Base-by-base conservation (phyloP, 2,113 vertebrate genomes). In the Notarius lentiginosus region DNA sequence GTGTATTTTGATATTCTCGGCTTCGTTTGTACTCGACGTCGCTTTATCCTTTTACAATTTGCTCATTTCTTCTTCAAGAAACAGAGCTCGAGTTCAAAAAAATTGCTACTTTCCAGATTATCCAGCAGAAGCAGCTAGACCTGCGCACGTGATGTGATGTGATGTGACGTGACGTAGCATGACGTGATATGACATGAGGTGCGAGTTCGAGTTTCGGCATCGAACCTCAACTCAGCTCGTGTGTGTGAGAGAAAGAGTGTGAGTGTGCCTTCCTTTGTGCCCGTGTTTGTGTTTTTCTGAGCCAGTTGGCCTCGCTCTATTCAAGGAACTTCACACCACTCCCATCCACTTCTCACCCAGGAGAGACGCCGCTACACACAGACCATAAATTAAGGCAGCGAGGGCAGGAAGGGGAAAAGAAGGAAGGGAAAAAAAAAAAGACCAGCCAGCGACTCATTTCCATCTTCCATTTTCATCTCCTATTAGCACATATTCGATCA, bases 261-360 rank as follows among this genome's bases (percentile, higher is more conserved):
- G 72, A 70, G n/a, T 18, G 79, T 77, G 30, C 80, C 80, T 70
- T 83, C 14, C 87, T 83, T 72, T 84, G 27, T 88, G 66, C 68
- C 55, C 9, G 14, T 79, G 83, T 82, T 82, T 94, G 93, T 92
- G 89, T 75, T 75, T 79, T 94, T 91, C 91, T 91, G 89, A 93
- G 93, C 92, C 91, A 92, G 93, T 94, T 95, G 93, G 91, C 91
- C 92, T 41, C 91, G 88, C 91, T 94, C 94, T 92, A 93, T 95
- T 95, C 94, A 94, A 82, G 90, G 90, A 90, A 92, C 93, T 94
- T 94, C 94, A 94, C 93, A 94, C 93, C 93, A 92, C 92, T 93
- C 93, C 93, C 92, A 94, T 93, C 94, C 94, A 94, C 93, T 95
- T 95, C 94, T 94, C 94, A 93, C 93, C 94, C 93, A 89, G 91